Base-by-base conservation (phyloP, 1,140 invertebrate species). In the Cyclargus thomasi region DNA sequence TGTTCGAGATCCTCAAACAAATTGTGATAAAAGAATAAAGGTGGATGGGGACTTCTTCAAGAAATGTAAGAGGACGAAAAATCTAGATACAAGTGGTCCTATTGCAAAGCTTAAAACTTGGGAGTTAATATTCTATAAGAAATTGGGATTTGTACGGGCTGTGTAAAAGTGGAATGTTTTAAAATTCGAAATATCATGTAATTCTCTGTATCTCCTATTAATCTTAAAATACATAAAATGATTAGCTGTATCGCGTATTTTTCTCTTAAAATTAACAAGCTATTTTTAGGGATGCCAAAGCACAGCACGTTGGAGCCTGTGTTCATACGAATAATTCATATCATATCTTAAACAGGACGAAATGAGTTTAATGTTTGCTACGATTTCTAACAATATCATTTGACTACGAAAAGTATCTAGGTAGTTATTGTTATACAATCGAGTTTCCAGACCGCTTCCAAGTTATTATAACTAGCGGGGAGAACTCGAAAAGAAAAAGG, bases 121-220 rank as follows among this genome's bases (percentile, higher is more conserved):
- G 85, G 86, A 90, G 64, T 67, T 90, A 39, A 73, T 86, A 62
- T 78, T 90, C 62, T 90, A 90, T 74, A 83, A 90, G 73, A 88
- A 86, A 66, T 67, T 90, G 74, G 87, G 85, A 6, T 90, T 90
- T 73, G 80, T 90, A 71, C 81, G 82, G 55, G 82, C 84, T 63
- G 80, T 86, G 71, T 86, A 82, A 39, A 39, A 7, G 80, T 69
- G 59, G 73, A 47, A 36, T 69, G 64, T 59, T 21, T 1, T 20
- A 21, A 59, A 59, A 59, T n/a, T n/a, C n/a, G n/a, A n/a, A n/a
- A n/a, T n/a, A n/a, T n/a, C n/a, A n/a, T n/a, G n/a, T n/a, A n/a
- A n/a, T n/a, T n/a, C n/a, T n/a, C n/a, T n/a, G n/a, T n/a, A n/a
- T n/a, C n/a, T n/a, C n/a, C n/a, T n/a, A n/a, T n/a, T n/a, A n/a